Evolutionary conservation across 2,888 invertebrate species (phyloP), one percentile per base, ranked within the genome.

Genomic region (Euproctis similis): DNA sequence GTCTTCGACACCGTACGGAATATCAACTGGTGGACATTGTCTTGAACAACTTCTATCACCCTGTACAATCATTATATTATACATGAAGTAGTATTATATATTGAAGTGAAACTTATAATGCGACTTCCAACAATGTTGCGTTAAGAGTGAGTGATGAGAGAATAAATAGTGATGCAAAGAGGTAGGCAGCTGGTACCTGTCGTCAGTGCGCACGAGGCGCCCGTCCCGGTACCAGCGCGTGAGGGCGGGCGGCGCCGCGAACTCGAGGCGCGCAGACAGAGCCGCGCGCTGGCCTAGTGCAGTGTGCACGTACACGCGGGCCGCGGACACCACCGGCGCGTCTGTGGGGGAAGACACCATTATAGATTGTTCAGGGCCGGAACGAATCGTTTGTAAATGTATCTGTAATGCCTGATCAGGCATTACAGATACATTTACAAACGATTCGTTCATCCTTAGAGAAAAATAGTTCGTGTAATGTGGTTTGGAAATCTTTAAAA

Each of bases 231-330:
- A 87, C 92, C 91, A 91, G 16, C 86, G 86, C 12, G 92, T 89
- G 39, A 87, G 76, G 0, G 93, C 89, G 8, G 87, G 81, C 0
- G 94, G 94, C 42, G 88, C 88, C 0, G 93, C 87, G 39, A 88
- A 87, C 22, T 92, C 89, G 7, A 32, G 12, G 1, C 28, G 27
- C 7, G 93, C 94, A 20, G 90, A 87, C 16, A 95, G 67, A 38
- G 89, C 89, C 0, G 90, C 88, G 20, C 91, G 87, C 20, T 91
- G 86, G 0, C 89, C 90, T 1, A 91, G 84, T 2, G 92, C 90
- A 1, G 92, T 90, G 71, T 94, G 94, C 12, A 94, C 88, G 86
- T 91, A 91, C 1, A 87, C 82, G 6, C 88, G 87, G 1, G 86
- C 74, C 1, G 89, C 86, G 17, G 86, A 80, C 10, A 93, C 86